Conservation (phyloP, 1,140 invertebrate genomes). For the Lerema accius region DNA sequence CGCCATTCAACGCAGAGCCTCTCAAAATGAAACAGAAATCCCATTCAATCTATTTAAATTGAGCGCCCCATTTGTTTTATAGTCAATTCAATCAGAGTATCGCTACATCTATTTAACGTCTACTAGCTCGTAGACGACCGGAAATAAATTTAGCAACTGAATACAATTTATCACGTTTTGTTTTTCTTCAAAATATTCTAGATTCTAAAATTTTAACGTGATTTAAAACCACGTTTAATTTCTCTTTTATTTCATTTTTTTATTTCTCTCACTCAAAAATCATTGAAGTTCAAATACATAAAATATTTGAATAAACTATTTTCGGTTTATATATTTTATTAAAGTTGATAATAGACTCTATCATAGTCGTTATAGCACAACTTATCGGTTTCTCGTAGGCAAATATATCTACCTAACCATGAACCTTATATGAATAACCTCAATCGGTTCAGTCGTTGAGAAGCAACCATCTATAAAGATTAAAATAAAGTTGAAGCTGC, state of each 20-base stretch:
- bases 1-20: constrained; percentile 55
- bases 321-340: too few relatives aligned
- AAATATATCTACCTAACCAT: too few relatives aligned
- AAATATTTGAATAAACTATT: too few relatives aligned
- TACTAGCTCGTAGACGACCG: constrained; percentile 35
- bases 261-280: too few relatives aligned
- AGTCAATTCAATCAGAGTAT: constrained; percentile 66
- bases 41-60: constrained; percentile 78
- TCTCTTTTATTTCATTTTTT: too few relatives aligned
- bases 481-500: neutral
- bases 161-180: constrained; percentile 29
- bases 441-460: too few relatives aligned
- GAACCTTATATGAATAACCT: too few relatives aligned
- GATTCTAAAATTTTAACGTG: neutral
- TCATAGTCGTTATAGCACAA: too few relatives aligned
- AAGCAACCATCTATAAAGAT: neutral
- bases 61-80: constrained; percentile 76
- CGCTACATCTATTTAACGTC: constrained; percentile 53
- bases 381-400: too few relatives aligned
- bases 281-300: too few relatives aligned
- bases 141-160: constrained; percentile 31
- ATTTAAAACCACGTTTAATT: neutral
- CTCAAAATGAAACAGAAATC: constrained; percentile 75
- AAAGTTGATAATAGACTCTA: too few relatives aligned
- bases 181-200: constrained; percentile 3